Percentiles rank a stretch among this genome's conserved stretches.
Evolutionary conservation across 2,113 vertebrate genomes (phyloP).

Genomic region (Chaetorhynchus papuensis): DNA sequence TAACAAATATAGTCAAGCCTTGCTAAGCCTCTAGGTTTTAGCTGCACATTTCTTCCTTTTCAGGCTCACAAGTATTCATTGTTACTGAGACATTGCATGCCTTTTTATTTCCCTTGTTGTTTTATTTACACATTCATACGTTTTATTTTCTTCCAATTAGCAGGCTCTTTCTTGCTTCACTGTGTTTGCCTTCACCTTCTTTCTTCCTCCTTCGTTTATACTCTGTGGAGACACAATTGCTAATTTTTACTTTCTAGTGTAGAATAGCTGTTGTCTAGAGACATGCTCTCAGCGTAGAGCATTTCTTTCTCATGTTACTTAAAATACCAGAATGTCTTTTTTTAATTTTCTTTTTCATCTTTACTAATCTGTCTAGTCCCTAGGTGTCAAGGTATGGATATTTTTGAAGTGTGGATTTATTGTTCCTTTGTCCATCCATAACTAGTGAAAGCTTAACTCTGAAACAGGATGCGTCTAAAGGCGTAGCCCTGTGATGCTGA

Average conservation of each 20-base stretch:
- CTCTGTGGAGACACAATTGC: neutral
- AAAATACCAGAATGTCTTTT: neutral
- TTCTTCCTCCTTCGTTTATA: neutral
- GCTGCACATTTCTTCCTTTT: neutral
- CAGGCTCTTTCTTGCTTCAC: neutral
- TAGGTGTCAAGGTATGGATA: neutral
- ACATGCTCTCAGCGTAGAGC: neutral
- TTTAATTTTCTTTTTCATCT: neutral
- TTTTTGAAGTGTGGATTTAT: neutral
- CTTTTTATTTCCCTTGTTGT: constrained; percentile 6
- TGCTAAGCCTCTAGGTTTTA: constrained; percentile 59
- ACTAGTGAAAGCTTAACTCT: neutral
- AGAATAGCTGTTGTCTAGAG: constrained; percentile 31
- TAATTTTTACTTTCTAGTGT: constrained; percentile 32
- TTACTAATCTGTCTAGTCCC: neutral
- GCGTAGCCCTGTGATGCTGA: neutral
- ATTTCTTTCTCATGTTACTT: constrained; percentile 3
- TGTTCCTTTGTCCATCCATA: neutral
- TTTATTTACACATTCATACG: neutral
- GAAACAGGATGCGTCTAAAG: neutral
- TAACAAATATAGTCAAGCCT: constrained; percentile 21
- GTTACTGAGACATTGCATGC: neutral
- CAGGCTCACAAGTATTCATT: neutral
- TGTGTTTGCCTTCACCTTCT: constrained; percentile 15
- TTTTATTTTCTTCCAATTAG: constrained; percentile 21